phyloP scores from a whole-genome alignment of 2,888 invertebrate genomes.

The Quadriops clusia region DNA sequence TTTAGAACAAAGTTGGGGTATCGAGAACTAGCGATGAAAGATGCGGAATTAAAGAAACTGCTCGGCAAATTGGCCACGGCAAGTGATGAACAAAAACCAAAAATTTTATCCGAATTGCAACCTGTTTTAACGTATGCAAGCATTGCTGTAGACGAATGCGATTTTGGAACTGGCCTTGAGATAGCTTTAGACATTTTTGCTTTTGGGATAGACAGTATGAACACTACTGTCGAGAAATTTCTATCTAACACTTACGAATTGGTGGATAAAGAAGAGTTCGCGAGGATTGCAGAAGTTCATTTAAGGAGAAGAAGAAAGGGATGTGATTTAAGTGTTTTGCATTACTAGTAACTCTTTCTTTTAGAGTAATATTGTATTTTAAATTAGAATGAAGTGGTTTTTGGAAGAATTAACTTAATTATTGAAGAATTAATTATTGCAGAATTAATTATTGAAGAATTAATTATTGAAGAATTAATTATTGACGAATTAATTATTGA shows the following conservation, averaged over 20 bases:
- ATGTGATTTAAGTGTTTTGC: conserved; percentile 37
- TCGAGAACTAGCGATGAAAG: conserved; percentile 41
- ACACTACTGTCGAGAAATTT: conserved; percentile 50
- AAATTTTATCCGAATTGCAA: conserved; percentile 57
- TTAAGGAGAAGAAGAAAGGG: conserved; percentile 55
- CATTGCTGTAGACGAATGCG: conserved; percentile 89
- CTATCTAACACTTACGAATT: conserved; percentile 66
- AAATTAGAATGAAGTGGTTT: too few relatives aligned
- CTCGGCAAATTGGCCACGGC: conserved; percentile 53
- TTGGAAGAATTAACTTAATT: too few relatives aligned
- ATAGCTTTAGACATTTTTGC: conserved; percentile 77
- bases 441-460: too few relatives aligned
- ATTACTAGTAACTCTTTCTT: too few relatives aligned
- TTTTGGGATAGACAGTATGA: conserved; percentile 57
- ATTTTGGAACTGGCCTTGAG: conserved; percentile 88
- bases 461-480: too few relatives aligned
- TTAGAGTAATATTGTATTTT: too few relatives aligned
- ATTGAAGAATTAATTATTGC: too few relatives aligned
- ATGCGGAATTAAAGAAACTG: conserved; percentile 48
- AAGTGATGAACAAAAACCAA: conserved; percentile 46
- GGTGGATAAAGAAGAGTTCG: conserved; percentile 58
- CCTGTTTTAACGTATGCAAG: conserved; percentile 72
- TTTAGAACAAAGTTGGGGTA: conserved; percentile 67
- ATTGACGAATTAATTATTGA: too few relatives aligned
- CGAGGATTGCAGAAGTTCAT: conserved; percentile 64